Evolutionary conservation across 2,113 vertebrate species (phyloP), one percentile per base, ranked within the genome.

Genomic region (Microtus ochrogaster): DNA sequence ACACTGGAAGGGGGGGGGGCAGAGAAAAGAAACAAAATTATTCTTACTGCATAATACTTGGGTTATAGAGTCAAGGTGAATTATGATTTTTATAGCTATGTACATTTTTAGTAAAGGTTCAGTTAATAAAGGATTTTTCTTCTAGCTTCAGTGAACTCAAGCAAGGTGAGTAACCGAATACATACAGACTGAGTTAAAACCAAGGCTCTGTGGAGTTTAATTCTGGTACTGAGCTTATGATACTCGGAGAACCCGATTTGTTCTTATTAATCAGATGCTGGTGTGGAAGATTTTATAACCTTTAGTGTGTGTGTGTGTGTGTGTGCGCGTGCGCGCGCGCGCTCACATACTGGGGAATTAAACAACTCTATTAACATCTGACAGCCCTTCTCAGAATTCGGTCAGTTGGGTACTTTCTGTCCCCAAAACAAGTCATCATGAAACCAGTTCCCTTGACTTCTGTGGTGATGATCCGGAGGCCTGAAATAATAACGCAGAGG

Each of bases 331-430:
- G 14, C 0, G 0, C 3, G 52, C 3, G 52, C 5, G 44, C 5
- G 16, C 52, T 5, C 55, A 58, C 58, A 58, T 58, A 58, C 19
- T 21, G 26, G 21, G 13, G 30, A 0, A 10, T 41, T 70, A 30
- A 58, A 93, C 21, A n/a, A 14, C 26, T 39, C 72, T 91, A 47
- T 36, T 49, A 70, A 52, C 77, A 79, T 78, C 92, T 86, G 49
- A 70, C 39, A 73, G n/a, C 81, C 22, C 44, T 84, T 97, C 96
- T 66, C 68, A 78, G 24, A 97, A 87, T 82, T 78, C 52, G 22
- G 3, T 73, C 82, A 91, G 4, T 68, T 73, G 83, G 73, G 82
- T 12, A 61, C 36, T 92, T 92, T 93, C 49, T 86, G 44, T 28
- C 73, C n/a, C 73, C 36, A 17, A 55, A 70, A 55, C 49, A 91